phyloP scores from a whole-genome alignment of 2,797 vertebrate genomes.

The Channa striata region DNA sequence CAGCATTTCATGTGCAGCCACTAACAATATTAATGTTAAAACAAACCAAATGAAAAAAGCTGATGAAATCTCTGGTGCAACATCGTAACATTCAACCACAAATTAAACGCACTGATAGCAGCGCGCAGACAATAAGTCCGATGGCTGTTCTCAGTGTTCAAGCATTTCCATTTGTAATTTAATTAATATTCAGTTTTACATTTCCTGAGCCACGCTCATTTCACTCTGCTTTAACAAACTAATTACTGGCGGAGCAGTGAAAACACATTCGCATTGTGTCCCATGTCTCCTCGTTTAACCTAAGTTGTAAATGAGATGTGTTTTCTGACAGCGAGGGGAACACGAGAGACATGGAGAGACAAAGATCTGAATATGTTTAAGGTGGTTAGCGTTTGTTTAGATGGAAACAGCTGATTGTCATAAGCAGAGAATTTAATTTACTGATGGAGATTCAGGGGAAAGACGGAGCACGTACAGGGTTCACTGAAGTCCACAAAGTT shows the following conservation, averaged over 20 bases:
- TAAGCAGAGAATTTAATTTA: slow-evolving; percentile 29
- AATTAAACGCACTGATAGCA: slow-evolving; percentile 31
- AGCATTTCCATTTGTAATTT: slow-evolving; percentile 71
- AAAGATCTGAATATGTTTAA: slow-evolving; percentile 15
- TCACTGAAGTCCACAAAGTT: slow-evolving; percentile 1
- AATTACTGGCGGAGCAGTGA: slow-evolving; percentile 71
- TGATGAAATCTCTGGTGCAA: slow-evolving; percentile 14
- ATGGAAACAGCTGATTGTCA: slow-evolving; percentile 6
- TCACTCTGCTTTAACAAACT: slow-evolving; percentile 77
- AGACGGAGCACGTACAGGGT: slow-evolving; percentile 10
- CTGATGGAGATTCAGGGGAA: slow-evolving; percentile 1
- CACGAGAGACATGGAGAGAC: background rate
- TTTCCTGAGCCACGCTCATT: slow-evolving; percentile 66
- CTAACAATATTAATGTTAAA: slow-evolving; percentile 35
- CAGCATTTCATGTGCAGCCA: background rate
- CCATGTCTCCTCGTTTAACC: slow-evolving; percentile 61
- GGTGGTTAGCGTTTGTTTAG: slow-evolving; percentile 25
- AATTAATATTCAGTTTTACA: slow-evolving; percentile 79
- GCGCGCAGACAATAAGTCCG: no score
- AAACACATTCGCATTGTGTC: slow-evolving; percentile 75
- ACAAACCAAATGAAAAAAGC: slow-evolving; percentile 30
- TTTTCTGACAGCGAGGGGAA: slow-evolving; percentile 22
- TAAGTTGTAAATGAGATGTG: slow-evolving; percentile 54
- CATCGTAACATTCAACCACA: slow-evolving; percentile 13
- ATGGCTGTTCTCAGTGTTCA: slow-evolving; percentile 46